phyloP scores from a whole-genome alignment of 1,140 invertebrate genomes.

The Achatina immaculata region DNA sequence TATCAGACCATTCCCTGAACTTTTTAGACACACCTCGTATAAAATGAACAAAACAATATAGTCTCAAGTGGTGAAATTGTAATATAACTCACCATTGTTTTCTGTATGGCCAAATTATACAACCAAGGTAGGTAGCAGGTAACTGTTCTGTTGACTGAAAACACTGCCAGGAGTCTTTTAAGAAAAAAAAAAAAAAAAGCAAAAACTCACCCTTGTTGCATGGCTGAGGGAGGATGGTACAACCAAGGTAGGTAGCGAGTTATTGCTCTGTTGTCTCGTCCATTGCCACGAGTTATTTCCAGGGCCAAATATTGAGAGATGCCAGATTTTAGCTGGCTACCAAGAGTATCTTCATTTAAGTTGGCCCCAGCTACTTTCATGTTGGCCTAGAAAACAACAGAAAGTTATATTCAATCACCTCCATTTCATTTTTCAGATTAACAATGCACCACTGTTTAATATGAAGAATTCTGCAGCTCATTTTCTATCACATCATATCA shows the following conservation, averaged over 20 bases:
- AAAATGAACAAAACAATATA: no score
- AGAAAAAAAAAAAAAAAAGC: background rate
- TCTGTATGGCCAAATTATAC: no score
- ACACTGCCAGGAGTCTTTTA: no score
- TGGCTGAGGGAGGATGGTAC: conserved; percentile 84
- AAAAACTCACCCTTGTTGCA: conserved; percentile 84
- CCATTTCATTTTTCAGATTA: background rate
- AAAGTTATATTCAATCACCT: conserved; percentile 44
- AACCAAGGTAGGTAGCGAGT: conserved; percentile 92
- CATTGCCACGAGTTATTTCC: conserved; percentile 87
- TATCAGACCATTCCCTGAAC: no score
- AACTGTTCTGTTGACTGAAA: no score
- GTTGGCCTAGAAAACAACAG: conserved; percentile 81
- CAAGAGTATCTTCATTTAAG: conserved; percentile 93
- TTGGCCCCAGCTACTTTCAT: conserved; percentile 77
- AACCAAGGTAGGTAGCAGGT: no score
- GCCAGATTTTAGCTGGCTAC: conserved; percentile 93
- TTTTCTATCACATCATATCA: no score
- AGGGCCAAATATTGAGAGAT: conserved; percentile 94
- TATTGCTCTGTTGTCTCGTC: conserved; percentile 86
- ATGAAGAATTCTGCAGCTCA: no score
- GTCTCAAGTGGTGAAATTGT: no score
- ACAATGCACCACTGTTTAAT: background rate
- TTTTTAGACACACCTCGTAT: no score
- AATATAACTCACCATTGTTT: no score